These are phyloP conservation scores for Fopius arisanus DNA, from an alignment of 1,140 invertebrate species.

Conservation along the genomic window DNA sequence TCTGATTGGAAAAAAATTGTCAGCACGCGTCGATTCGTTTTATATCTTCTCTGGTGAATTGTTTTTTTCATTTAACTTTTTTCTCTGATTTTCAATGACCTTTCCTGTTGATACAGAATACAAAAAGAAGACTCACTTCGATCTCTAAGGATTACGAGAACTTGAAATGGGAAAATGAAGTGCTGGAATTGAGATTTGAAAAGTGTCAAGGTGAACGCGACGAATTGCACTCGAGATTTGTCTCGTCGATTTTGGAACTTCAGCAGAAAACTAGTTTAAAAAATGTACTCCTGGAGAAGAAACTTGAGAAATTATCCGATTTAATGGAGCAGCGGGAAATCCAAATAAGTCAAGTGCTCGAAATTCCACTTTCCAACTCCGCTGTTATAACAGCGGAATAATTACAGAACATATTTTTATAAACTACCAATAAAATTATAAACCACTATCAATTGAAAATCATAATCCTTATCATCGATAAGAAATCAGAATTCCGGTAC, in stretches of 20 bases:
- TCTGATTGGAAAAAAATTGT: too few relatives aligned
- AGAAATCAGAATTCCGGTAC: too few relatives aligned
- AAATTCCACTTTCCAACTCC: background rate
- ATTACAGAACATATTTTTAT: too few relatives aligned
- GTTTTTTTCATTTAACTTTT: background rate
- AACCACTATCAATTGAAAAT: too few relatives aligned
- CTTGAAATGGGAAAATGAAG: conserved; percentile 78
- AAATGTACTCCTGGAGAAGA: conserved; percentile 78
- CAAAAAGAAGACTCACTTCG: conserved; percentile 67
- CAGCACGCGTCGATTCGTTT: too few relatives aligned
- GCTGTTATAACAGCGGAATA: background rate
- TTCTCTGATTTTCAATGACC: conserved; percentile 33
- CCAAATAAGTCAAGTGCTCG: conserved; percentile 70
- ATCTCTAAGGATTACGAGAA: conserved; percentile 74
- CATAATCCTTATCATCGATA: too few relatives aligned
- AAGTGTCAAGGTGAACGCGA: conserved; percentile 81
- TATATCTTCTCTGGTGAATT: too few relatives aligned
- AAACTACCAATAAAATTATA: too few relatives aligned
- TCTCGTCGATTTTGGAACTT: conserved; percentile 82
- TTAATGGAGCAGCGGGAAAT: conserved; percentile 75
- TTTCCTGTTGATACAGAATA: conserved; percentile 68
- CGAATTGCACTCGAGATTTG: conserved; percentile 80
- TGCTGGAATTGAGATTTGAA: conserved; percentile 80
- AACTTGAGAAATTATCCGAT: conserved; percentile 73
- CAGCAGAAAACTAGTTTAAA: conserved; percentile 84